phyloP scores from a whole-genome alignment of 2,888 invertebrate genomes.

The Lottia scabra region DNA sequence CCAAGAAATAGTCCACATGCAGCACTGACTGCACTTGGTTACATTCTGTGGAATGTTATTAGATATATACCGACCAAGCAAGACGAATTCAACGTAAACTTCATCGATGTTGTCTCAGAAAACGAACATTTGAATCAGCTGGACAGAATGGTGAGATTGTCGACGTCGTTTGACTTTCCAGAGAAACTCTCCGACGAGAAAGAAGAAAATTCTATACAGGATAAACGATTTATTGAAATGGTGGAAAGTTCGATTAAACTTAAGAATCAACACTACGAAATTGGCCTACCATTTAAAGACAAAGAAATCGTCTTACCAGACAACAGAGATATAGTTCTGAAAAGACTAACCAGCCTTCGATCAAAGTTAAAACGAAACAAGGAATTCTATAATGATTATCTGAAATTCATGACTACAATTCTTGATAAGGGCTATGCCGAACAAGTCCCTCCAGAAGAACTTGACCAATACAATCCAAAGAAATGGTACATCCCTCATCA shows the following conservation, averaged over 20 bases:
- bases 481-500: constrained; percentile 21
- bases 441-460: background rate
- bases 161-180: too few species aligned
- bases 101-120: constrained; percentile 76
- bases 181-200: too few species aligned
- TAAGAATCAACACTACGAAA: too few species aligned
- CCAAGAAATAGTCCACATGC: constrained; percentile 20
- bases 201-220: too few species aligned
- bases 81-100: background rate
- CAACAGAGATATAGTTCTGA: background rate
- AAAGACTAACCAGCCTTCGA: constrained; percentile 16
- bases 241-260: too few species aligned
- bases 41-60: constrained; percentile 21
- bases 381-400: constrained; percentile 11
- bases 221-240: too few species aligned
- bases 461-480: background rate
- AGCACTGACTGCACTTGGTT: constrained; percentile 18
- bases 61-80: background rate
- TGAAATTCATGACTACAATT: constrained; percentile 14
- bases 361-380: constrained; percentile 15
- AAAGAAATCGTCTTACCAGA: too few species aligned
- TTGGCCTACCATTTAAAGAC: too few species aligned
- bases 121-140: constrained; percentile 71
- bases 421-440: constrained; percentile 26
- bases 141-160: background rate